These are phyloP conservation scores for Oxycera nigricornis DNA, from an alignment of 2,888 invertebrate genomes.

Conservation along the genomic window DNA sequence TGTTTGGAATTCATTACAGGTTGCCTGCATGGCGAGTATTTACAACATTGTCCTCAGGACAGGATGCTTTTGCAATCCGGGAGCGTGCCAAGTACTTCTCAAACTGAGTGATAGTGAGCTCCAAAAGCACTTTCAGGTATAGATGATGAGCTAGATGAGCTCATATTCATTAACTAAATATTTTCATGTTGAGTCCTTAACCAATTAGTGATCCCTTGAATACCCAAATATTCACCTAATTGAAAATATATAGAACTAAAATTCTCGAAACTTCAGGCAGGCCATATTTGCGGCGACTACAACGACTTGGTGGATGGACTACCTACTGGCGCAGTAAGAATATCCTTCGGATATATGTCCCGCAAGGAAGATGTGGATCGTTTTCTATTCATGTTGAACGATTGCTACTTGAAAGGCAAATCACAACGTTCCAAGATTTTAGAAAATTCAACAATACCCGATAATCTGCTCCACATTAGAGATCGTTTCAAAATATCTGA, in stretches of 20 bases:
- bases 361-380: slow-evolving; percentile 73
- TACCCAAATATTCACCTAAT: not conserved
- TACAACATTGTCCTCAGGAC: slow-evolving; percentile 87
- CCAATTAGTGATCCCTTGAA: no score
- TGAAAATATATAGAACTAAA: not conserved
- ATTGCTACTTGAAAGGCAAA: slow-evolving; percentile 70
- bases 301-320: slow-evolving; percentile 82
- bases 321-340: slow-evolving; percentile 91
- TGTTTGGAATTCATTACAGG: slow-evolving; percentile 64
- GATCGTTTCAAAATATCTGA: slow-evolving; percentile 49
- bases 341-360: slow-evolving; percentile 94
- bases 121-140: slow-evolving; percentile 75
- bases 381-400: slow-evolving; percentile 75
- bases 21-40: slow-evolving; percentile 86
- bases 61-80: slow-evolving; percentile 97
- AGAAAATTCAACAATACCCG: slow-evolving; percentile 51
- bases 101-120: slow-evolving; percentile 73
- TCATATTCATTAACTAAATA: no score
- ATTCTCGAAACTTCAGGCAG: slow-evolving; percentile 71
- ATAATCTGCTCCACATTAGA: slow-evolving; percentile 52
- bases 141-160: not conserved
- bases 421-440: slow-evolving; percentile 49
- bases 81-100: slow-evolving; percentile 87
- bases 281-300: slow-evolving; percentile 92
- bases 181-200: no score